phyloP scores from a whole-genome alignment of 2,888 invertebrate species.

The Hydropsyche betteni region DNA sequence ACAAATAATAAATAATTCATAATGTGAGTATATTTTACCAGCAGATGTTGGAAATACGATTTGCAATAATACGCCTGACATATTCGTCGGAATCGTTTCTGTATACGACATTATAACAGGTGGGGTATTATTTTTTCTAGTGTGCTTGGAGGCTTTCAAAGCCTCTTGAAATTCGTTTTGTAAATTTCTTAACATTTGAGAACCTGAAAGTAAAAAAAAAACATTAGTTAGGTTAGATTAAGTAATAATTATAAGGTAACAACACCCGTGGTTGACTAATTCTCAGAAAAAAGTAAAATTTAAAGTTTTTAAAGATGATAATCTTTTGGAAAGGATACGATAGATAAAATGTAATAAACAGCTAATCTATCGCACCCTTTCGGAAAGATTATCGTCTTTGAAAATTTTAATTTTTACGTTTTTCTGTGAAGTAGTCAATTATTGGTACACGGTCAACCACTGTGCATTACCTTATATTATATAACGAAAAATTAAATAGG shows the following conservation, averaged over 20 bases:
- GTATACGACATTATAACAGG: conserved; percentile 78
- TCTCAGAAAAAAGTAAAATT: no score
- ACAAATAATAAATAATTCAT: neutral
- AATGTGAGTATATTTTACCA: conserved; percentile 62
- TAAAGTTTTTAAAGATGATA: no score
- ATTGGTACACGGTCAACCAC: no score
- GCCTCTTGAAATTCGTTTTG: conserved; percentile 65
- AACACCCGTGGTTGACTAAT: no score
- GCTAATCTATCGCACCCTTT: no score
- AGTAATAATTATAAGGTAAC: no score
- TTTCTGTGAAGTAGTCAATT: no score
- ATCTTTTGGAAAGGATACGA: no score
- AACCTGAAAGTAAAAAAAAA: conserved; percentile 13
- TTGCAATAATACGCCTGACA: conserved; percentile 77
- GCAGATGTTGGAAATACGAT: conserved; percentile 83
- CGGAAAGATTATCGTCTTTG: no score
- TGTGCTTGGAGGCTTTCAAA: conserved; percentile 43
- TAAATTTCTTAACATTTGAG: conserved; percentile 69
- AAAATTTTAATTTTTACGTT: no score
- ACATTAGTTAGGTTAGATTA: neutral
- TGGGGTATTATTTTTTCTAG: conserved; percentile 10
- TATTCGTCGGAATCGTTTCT: conserved; percentile 78
- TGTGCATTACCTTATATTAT: no score
- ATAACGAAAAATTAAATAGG: conserved; percentile 2
- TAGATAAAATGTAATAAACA: no score